phyloP scores from a whole-genome alignment of 2,888 invertebrate genomes.

The Melinaea marsaeus region DNA sequence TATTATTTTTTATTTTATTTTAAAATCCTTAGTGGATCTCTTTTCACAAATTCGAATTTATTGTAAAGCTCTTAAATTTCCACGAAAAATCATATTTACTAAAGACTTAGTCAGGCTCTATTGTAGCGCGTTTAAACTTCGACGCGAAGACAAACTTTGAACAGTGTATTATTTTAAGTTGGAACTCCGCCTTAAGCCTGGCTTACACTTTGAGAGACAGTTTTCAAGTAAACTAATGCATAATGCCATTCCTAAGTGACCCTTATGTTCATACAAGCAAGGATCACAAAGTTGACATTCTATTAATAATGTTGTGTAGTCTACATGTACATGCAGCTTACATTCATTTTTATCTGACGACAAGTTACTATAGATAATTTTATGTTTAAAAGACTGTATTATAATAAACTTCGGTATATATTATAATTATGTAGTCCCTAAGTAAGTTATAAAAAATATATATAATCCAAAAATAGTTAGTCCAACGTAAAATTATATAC shows the following conservation, averaged over 20 bases:
- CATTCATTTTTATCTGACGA: too few species aligned
- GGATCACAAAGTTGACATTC: constrained; percentile 2
- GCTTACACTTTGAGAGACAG: constrained; percentile 40
- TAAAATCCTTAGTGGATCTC: not conserved
- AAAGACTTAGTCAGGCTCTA: constrained; percentile 11
- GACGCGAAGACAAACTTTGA: constrained; percentile 22
- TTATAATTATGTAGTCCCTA: too few species aligned
- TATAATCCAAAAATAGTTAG: not conserved
- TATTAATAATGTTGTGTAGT: constrained; percentile 1
- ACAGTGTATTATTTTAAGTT: constrained; percentile 37
- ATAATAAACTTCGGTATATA: too few species aligned
- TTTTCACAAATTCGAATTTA: not conserved
- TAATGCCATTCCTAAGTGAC: constrained; percentile 7
- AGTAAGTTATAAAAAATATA: too few species aligned
- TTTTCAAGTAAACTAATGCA: constrained; percentile 37
- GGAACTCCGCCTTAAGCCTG: constrained; percentile 30
- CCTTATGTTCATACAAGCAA: constrained; percentile 1
- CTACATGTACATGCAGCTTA: not conserved
- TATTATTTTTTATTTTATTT: not conserved
- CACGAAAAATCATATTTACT: constrained; percentile 6
- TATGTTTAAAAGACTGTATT: too few species aligned
- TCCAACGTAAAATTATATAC: constrained; percentile 1
- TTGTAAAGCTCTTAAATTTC: not conserved
- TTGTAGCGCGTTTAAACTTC: constrained; percentile 27
- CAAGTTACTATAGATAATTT: too few species aligned